These are phyloP conservation scores for Sebastes umbrosus DNA, from an alignment of 2,797 vertebrate species.

Conservation along the genomic window DNA sequence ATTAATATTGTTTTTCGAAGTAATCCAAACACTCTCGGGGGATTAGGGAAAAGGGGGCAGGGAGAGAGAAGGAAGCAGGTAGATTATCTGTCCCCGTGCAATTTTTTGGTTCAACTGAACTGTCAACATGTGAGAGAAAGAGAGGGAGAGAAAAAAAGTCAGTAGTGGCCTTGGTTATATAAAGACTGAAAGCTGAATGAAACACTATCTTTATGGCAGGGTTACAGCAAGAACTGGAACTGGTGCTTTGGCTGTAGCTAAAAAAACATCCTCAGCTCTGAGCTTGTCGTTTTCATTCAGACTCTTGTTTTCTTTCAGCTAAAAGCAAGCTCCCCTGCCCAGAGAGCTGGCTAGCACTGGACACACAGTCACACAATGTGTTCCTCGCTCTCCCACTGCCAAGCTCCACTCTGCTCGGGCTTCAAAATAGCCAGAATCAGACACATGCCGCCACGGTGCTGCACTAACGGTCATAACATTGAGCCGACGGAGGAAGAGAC, in stretches of 20 bases:
- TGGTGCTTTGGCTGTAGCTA: constrained; percentile 75
- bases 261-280: constrained; percentile 80
- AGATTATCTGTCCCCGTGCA: constrained; percentile 66
- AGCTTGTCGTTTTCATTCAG: constrained; percentile 79
- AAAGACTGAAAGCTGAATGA: constrained; percentile 75
- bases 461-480: constrained; percentile 59
- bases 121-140: constrained; percentile 58
- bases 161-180: constrained; percentile 71
- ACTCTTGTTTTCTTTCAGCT: constrained; percentile 80
- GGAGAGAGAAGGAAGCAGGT: constrained; percentile 57
- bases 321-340: constrained; percentile 72
- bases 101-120: constrained; percentile 62
- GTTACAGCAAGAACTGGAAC: constrained; percentile 74
- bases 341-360: constrained; percentile 72
- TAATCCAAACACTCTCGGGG: constrained; percentile 74
- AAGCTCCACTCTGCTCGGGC: constrained; percentile 41
- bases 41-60: constrained; percentile 48
- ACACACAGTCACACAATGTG: constrained; percentile 75
- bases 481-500: constrained; percentile 30
- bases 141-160: constrained; percentile 5
- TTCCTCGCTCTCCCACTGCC: constrained; percentile 61
- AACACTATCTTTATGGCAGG: constrained; percentile 75
- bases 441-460: constrained; percentile 53
- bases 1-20: constrained; percentile 80
- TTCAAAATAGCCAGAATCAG: constrained; percentile 61